These are phyloP conservation scores for Eonycteris spelaea DNA, from an alignment of 2,113 vertebrate genomes.

Conservation along the genomic window DNA sequence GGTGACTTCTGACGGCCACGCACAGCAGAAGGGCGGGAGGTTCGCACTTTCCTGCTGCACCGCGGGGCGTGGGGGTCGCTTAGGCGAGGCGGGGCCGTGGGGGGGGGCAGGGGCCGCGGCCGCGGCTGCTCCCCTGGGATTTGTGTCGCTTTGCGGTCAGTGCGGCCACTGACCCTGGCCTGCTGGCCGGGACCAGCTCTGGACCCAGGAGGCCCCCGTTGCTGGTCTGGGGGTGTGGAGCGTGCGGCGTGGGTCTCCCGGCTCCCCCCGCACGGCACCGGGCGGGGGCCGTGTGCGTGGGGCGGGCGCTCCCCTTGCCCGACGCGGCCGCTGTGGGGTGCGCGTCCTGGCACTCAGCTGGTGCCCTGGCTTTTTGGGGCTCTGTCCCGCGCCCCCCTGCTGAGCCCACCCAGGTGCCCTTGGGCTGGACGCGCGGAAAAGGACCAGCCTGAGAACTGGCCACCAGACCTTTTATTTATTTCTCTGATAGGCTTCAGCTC, in stretches of 20 bases:
- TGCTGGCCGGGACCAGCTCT: neutral
- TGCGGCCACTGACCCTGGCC: neutral
- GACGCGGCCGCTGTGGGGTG: too few relatives aligned
- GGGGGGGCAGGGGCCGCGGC: neutral
- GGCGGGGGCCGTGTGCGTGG: neutral
- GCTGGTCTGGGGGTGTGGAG: too few relatives aligned
- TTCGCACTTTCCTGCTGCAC: neutral
- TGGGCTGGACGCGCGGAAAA: neutral
- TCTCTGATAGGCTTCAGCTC: neutral
- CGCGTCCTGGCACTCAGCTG: neutral
- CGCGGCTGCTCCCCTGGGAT: rapidly evolving
- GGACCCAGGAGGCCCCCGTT: neutral
- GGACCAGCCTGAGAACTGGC: neutral
- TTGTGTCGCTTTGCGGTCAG: neutral
- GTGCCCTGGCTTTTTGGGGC: too few relatives aligned
- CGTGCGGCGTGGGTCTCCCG: neutral
- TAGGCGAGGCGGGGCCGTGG: neutral
- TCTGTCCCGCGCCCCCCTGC: neutral
- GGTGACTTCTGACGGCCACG: neutral
- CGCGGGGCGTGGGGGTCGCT: neutral
- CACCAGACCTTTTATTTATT: conserved; percentile 44
- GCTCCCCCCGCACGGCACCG: neutral
- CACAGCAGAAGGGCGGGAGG: neutral
- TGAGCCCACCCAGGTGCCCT: neutral
- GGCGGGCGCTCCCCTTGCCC: too few relatives aligned